phyloP scores from a whole-genome alignment of 64 coral and sea anemone species.

The Actinia tenebrosa region DNA sequence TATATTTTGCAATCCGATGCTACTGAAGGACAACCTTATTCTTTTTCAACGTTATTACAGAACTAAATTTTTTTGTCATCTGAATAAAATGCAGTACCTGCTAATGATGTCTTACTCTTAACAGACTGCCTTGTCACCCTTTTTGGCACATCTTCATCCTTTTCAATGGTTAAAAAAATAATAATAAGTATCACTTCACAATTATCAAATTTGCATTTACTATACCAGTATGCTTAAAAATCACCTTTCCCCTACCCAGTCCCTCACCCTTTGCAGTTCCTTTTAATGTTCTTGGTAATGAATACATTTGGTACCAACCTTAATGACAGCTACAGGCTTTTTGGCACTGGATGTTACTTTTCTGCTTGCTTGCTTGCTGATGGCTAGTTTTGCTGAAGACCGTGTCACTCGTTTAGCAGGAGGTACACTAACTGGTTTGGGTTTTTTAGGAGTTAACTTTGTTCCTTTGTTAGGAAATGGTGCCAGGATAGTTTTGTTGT shows the following conservation, averaged over 20 bases:
- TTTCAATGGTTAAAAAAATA: not conserved
- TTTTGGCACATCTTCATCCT: not conserved
- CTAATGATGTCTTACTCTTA: not conserved
- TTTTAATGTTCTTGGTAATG: too few relatives aligned
- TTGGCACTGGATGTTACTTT: not conserved
- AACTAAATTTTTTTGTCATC: too few relatives aligned
- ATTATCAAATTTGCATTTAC: too few relatives aligned
- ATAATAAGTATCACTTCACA: not conserved
- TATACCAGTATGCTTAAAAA: too few relatives aligned
- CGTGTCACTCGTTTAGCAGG: slow-evolving; percentile 41
- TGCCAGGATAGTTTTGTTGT: slow-evolving; percentile 5
- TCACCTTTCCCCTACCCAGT: too few relatives aligned
- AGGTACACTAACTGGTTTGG: not conserved
- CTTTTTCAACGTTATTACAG: too few relatives aligned
- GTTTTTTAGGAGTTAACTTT: slow-evolving; percentile 23
- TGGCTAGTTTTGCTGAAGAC: slow-evolving; percentile 52
- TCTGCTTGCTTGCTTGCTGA: slow-evolving; percentile 18
- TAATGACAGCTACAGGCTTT: not conserved
- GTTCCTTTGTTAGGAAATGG: not conserved
- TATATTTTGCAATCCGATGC: too few relatives aligned
- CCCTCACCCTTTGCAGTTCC: not conserved
- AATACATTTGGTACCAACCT: not conserved
- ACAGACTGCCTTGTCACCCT: not conserved
- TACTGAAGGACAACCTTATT: too few relatives aligned
- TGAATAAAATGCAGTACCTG: not conserved